A percentile compares a stretch with the other conserved stretches of the same genome.
phyloP scores from a whole-genome alignment of 1,140 invertebrate genomes.

The Drosophila ficusphila region DNA sequence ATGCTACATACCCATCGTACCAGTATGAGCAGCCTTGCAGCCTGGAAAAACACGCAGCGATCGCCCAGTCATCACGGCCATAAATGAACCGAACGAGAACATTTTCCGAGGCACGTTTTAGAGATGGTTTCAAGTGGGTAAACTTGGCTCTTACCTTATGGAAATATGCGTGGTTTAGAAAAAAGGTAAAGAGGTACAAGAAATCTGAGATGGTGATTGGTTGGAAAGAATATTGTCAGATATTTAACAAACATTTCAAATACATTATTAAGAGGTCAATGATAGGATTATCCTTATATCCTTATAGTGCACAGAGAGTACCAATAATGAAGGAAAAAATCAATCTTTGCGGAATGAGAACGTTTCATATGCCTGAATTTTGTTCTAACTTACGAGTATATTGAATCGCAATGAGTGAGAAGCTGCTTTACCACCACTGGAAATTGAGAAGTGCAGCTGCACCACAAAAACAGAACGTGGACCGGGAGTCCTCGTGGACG shows the following conservation, averaged over 20 bases:
- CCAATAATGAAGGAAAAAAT: too few species aligned
- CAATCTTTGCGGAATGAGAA: too few species aligned
- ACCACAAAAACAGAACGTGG: constrained; percentile 8
- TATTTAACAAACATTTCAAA: neutral
- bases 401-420: neutral
- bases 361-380: too few species aligned
- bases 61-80: constrained; percentile 32
- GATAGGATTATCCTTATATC: too few species aligned
- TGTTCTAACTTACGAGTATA: neutral
- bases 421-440: neutral
- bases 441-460: constrained; percentile 45
- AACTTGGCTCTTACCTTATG: neutral
- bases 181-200: too few species aligned
- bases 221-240: too few species aligned
- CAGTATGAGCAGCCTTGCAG: constrained; percentile 1
- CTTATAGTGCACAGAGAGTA: too few species aligned
- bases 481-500: neutral
- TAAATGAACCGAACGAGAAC: constrained; percentile 50
- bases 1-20: constrained; percentile 11
- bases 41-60: constrained; percentile 23
- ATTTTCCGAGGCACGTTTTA: constrained; percentile 13
- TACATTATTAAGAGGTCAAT: too few species aligned
- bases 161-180: neutral
- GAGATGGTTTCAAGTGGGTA: constrained; percentile 3
- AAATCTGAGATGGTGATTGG: too few species aligned